phyloP scores from a whole-genome alignment of 2,113 vertebrate genomes.

The Semicossyphus pulcher region DNA sequence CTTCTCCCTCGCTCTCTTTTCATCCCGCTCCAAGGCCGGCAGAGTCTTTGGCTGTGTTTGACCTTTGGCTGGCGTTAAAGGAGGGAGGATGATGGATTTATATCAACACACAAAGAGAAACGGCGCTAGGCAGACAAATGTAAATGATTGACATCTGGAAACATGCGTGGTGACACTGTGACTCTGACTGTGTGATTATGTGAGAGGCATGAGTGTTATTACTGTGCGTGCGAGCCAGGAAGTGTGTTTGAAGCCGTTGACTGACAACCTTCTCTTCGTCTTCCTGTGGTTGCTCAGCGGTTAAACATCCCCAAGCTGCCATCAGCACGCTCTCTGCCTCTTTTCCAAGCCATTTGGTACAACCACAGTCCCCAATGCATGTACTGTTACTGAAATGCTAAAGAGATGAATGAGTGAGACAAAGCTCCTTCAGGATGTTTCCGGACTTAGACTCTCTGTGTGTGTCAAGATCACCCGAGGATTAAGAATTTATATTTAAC shows the following conservation, averaged over 20 bases:
- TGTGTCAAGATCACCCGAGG: constrained; percentile 1
- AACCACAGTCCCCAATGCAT: background rate
- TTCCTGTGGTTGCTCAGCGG: constrained; percentile 30
- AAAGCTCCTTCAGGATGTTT: constrained; percentile 1
- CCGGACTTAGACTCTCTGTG: background rate
- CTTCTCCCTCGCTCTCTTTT: constrained; percentile 40
- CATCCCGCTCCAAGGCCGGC: constrained; percentile 30
- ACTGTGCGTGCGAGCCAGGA: constrained; percentile 44
- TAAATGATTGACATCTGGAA: constrained; percentile 48
- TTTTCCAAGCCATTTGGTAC: constrained; percentile 1
- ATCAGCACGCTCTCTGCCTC: background rate
- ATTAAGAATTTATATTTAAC: background rate
- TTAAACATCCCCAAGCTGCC: background rate
- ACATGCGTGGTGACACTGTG: constrained; percentile 21
- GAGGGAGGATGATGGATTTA: constrained; percentile 37
- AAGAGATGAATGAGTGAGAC: constrained; percentile 4
- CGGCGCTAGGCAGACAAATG: background rate
- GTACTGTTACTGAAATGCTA: background rate
- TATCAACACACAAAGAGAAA: constrained; percentile 19
- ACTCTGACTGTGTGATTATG: constrained; percentile 16
- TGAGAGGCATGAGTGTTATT: constrained; percentile 16
- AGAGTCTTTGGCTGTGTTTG: constrained; percentile 48
- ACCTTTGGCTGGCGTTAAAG: constrained; percentile 43
- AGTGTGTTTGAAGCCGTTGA: constrained; percentile 37
- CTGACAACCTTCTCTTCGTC: constrained; percentile 32